Base-by-base conservation (phyloP, 2,113 vertebrate species). In the Symphodus melops region DNA sequence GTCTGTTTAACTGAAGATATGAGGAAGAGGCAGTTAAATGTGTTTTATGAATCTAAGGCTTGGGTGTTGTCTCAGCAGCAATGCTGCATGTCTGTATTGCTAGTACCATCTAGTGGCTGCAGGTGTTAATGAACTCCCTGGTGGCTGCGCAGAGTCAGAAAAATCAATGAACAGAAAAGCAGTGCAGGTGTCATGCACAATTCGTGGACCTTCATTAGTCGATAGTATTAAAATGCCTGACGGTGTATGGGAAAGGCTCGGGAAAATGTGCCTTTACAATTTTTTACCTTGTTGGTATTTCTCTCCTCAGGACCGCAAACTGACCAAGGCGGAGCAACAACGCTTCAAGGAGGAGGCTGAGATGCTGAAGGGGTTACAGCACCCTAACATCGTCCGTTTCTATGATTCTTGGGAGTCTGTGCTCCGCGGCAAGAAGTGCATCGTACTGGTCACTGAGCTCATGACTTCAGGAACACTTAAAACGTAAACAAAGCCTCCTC, bases 381-480 rank as follows among this genome's bases (percentile, higher is more conserved):
- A 98, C 72, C 97, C 97, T 51, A 98, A 98, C 91, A 98, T 98
- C 3, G 97, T 98, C 77, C 96, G 97, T 56, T 98, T 98, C 89
- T 98, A 98, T 54, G 97, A 98, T 83, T 98, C 96, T 9, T 98
- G 97, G 97, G 97, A 98, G 79, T 97, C 96, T 16, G 92, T 85
- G 4, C 86, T 97, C 25, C 95, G 96, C 57, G 96, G 97, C 68
- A 98, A 97, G 91, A 97, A 97, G 87, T 96, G 97, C 89, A 98
- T 98, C 21, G 97, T 98, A 11, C 93, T 98, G 21, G 97, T 98
- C 63, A 98, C 97, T 4, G 97, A 98, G 84, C 95, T 98, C 72
- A 98, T 98, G 97, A 98, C 97, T 48, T 98, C 97, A 2, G 97
- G 97, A 83, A 98, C 97, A 8, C 95, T 98, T 52, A 98, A 98